Percentiles rank a stretch among this genome's conserved stretches.
phyloP scores from a whole-genome alignment of 2,888 invertebrate genomes.

The Notodonta ziczac region DNA sequence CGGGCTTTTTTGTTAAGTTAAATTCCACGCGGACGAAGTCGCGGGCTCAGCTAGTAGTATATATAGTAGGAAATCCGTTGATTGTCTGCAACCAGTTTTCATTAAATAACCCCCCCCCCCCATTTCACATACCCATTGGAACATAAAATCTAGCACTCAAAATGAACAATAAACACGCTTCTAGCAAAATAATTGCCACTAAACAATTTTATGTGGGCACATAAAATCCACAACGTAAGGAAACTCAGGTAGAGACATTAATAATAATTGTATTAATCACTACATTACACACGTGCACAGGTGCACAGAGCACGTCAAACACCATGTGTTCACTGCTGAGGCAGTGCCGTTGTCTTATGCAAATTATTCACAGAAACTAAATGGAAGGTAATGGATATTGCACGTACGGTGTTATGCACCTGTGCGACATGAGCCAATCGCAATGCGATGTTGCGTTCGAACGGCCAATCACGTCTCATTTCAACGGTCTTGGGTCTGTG shows the following conservation, averaged over 20 bases:
- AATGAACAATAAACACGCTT: not conserved
- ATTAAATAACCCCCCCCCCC: not conserved
- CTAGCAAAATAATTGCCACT: not conserved
- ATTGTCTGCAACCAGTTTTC: not conserved
- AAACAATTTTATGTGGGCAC: not conserved
- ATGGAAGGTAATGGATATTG: constrained; percentile 47
- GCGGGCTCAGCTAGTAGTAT: too few species aligned
- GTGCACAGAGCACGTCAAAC: constrained; percentile 41
- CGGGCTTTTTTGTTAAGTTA: too few species aligned
- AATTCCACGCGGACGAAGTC: too few species aligned
- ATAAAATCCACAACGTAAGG: constrained; percentile 2
- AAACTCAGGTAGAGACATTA: constrained; percentile 16
- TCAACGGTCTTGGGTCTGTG: constrained; percentile 5
- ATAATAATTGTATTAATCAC: constrained; percentile 21
- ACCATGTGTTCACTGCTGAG: constrained; percentile 35
- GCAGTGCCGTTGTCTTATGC: constrained; percentile 48
- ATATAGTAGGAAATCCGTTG: too few species aligned
- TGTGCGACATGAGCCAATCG: constrained; percentile 27
- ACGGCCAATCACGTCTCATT: constrained; percentile 21
- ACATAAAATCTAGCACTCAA: not conserved
- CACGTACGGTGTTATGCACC: constrained; percentile 2
- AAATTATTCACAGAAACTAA: constrained; percentile 51
- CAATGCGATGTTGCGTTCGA: constrained; percentile 16
- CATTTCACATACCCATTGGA: not conserved
- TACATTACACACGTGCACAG: constrained; percentile 20